These are phyloP conservation scores for Lamellibrachia satsuma DNA, from an alignment of 2,888 invertebrate species.

Conservation along the genomic window DNA sequence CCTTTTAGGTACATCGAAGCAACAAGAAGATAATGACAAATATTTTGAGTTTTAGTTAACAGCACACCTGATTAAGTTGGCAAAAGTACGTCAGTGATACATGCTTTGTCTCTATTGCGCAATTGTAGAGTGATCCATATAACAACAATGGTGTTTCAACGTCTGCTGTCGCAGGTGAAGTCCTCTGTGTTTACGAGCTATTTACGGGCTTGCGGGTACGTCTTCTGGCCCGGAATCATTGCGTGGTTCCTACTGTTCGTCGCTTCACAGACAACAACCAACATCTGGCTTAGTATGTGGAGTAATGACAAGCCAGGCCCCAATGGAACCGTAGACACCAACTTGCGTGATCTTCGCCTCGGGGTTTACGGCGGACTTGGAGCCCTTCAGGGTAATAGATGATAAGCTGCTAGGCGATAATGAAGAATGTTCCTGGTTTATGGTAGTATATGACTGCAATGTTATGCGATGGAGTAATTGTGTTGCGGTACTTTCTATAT, in stretches of 20 bases:
- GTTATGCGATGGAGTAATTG: too few species aligned
- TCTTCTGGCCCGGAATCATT: neutral
- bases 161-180: conserved; percentile 53
- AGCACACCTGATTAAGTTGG: too few species aligned
- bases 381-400: conserved; percentile 33
- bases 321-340: conserved; percentile 45
- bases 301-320: conserved; percentile 40
- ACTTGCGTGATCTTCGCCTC: conserved; percentile 59
- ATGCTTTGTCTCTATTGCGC: neutral
- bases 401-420: neutral
- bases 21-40: neutral
- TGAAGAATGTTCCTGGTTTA: neutral
- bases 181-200: conserved; percentile 56
- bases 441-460: neutral
- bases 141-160: neutral
- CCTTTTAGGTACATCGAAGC: too few species aligned
- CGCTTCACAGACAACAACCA: conserved; percentile 31
- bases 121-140: neutral
- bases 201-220: conserved; percentile 53
- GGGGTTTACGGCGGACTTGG: conserved; percentile 67
- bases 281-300: conserved; percentile 54
- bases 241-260: conserved; percentile 30
- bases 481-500: too few species aligned
- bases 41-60: neutral
- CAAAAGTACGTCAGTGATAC: too few species aligned